Conservation (phyloP, 2,888 invertebrate genomes). For the Drosophila macrospina region DNA sequence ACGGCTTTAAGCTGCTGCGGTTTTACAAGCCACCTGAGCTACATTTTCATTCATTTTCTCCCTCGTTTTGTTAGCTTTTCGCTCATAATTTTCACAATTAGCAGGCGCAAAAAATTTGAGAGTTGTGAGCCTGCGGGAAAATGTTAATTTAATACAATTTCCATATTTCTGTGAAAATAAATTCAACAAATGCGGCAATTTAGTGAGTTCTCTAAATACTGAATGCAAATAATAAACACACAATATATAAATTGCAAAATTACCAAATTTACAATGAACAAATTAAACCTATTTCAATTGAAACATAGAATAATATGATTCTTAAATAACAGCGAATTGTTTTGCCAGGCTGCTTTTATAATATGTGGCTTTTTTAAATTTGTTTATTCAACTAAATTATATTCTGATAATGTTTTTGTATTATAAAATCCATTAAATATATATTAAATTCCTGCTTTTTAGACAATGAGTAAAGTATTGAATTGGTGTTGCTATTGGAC, state of each 20-base stretch:
- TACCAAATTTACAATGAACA: background rate
- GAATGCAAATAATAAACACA: too few species aligned
- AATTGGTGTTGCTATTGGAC: too few species aligned
- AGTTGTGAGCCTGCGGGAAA: constrained; percentile 24
- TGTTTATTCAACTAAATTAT: background rate
- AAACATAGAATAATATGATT: too few species aligned
- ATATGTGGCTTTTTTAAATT: background rate
- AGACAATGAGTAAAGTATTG: too few species aligned
- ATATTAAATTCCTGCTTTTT: too few species aligned
- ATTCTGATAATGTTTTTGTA: too few species aligned
- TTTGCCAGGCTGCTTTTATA: background rate
- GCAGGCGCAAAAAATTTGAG: constrained; percentile 35
- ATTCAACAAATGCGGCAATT: constrained; percentile 4
- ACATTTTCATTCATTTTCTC: background rate
- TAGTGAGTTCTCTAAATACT: background rate
- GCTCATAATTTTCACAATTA: constrained; percentile 67
- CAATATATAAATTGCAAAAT: background rate
- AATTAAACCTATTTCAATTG: background rate
- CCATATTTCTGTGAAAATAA: constrained; percentile 22
- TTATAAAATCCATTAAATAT: too few species aligned
- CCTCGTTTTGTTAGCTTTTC: constrained; percentile 1
- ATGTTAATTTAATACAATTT: constrained; percentile 38
- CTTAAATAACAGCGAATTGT: too few species aligned
- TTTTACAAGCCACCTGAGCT: constrained; percentile 11
- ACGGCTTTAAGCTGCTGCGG: constrained; percentile 30